Percentiles rank a stretch among this genome's conserved stretches.
phyloP scores from a whole-genome alignment of 2,888 invertebrate genomes.

The Stenodema calcarata region DNA sequence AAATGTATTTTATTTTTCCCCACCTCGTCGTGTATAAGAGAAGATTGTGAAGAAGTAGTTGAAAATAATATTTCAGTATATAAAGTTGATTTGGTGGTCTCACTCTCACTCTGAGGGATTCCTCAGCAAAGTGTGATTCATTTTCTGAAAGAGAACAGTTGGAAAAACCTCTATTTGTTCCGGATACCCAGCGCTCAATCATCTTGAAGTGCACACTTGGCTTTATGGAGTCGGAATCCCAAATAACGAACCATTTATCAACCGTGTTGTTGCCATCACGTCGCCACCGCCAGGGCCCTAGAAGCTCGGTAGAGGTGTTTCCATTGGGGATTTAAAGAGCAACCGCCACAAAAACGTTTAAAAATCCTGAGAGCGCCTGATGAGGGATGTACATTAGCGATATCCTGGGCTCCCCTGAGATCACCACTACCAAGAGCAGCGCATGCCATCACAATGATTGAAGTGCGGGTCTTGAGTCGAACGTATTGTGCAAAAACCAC shows the following conservation, averaged over 20 bases:
- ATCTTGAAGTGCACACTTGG: neutral
- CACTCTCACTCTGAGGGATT: neutral
- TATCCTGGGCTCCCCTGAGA: neutral
- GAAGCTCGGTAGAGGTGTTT: neutral
- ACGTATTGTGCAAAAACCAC: too few species aligned
- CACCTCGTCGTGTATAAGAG: neutral
- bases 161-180: neutral
- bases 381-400: neutral
- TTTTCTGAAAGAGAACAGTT: neutral
- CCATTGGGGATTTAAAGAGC: neutral
- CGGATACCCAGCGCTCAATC: neutral
- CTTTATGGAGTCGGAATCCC: neutral
- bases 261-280: neutral
- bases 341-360: neutral
- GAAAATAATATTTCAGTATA: neutral
- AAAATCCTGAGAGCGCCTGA: neutral
- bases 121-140: neutral
- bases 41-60: neutral
- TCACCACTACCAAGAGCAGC: too few species aligned
- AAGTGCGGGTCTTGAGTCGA: too few species aligned
- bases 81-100: neutral
- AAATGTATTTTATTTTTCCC: neutral
- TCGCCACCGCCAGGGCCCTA: neutral
- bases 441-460: too few species aligned
- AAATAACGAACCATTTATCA: neutral